Evolutionary conservation across 2,113 vertebrate species (phyloP), one percentile per base, ranked within the genome.

Genomic region (Ceyx margarethae): DNA sequence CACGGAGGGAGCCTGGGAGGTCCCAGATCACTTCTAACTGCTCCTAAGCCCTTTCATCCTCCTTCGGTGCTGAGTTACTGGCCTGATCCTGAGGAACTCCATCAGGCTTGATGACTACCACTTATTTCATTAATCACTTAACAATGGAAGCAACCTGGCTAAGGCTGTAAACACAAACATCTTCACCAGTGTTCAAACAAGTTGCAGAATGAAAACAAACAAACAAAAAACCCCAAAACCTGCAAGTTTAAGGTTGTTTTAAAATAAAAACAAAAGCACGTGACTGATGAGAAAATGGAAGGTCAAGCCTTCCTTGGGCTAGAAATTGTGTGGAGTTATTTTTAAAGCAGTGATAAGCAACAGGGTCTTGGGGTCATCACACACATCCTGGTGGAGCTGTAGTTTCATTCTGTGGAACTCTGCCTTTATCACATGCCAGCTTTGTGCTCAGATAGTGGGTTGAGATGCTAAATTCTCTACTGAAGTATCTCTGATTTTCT

Each of bases 301-400:
- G 25, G 40, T 64, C 72, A 50, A 64, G 31, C 13, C 19, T 91
- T 40, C 35, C 66, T 81, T 51, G 13, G 22, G 43, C 23, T 48
- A 82, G 60, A 75, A 87, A 62, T 85, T 71, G 84, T 74, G 35
- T 58, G n/a, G 28, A 91, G 56, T 28, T 96, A 87, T 95, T 96
- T 96, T 89, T 93, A 81, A 85, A 85, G 35, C 51, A 67, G 43
- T 74, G 60, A 56, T 64, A 81, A 77, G 48, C 2, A 2, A 64
- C 81, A 80, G 77, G 46, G 58, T 76, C 72, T 67, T 3, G 0
- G 10, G 75, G 78, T 85, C 62, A 76, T 85, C 31, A 15, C 46
- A 74, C n/a, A 58, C 4, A 0, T 64, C 72, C 51, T 81, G 66
- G 35, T n/a, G 35, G 67, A 74, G 75, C 46, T 9, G 7, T 14